Evolutionary conservation across 2,797 vertebrate species (phyloP), one percentile per base, ranked within the genome.

Genomic region (Miichthys miiuy): DNA sequence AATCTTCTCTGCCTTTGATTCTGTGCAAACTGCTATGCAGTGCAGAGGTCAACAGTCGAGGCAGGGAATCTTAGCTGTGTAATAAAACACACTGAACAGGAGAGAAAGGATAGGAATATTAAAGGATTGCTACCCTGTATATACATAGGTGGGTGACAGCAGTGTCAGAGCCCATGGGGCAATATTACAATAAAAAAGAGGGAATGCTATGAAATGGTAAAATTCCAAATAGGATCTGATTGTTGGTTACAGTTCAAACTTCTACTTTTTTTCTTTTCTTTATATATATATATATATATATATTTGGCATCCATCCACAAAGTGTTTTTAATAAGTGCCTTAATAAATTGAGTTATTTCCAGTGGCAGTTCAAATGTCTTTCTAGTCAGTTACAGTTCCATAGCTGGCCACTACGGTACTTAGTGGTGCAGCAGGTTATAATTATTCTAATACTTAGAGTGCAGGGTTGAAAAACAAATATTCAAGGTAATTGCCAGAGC

Each of bases 1-100:
- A 91, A 89, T 89, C 60, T 61, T 81, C 70, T 71, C 55, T 87
- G 47, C 75, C 83, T 94, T 89, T 92, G 85, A 90, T 84, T 90
- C 83, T 72, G 78, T 75, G 57, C 61, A 80, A 90, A 81, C 79
- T 77, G 75, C 41, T 79, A 57, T 74, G 87, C 56, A 21, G 72
- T 44, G 75, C 84, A 80, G 69, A 88, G 85, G 92, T 92, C 91
- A 90, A 86, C 77, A 77, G 81, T 57, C 67, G 72, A 88, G 77
- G 60, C 75, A 82, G 87, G 80, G 76, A 84, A 84, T 86, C 83
- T 88, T 90, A 83, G 90, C 85, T 89, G 86, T 87, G 70, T 66
- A 73, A 81, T 83, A 61, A 76, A 79, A 74, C 38, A 67, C 23
- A 74, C 57, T 51, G 47, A 76, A 44, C 48, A 81, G 17, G 13